These are phyloP conservation scores for Copsychus sechellarum DNA, from an alignment of 2,113 vertebrate genomes.

Conservation along the genomic window DNA sequence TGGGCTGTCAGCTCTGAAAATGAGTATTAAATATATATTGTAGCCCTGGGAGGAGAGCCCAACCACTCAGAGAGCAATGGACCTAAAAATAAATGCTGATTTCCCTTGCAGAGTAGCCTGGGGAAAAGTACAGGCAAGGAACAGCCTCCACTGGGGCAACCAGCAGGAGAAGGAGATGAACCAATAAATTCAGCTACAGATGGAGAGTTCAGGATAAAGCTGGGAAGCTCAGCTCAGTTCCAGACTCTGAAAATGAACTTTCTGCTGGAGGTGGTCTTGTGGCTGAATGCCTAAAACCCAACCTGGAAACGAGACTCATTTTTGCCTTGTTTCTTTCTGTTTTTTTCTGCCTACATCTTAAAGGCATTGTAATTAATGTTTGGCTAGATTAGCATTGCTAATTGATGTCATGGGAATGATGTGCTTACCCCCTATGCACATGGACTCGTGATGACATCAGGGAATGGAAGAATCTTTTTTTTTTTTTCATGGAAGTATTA, in stretches of 20 bases:
- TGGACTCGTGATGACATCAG: accelerated
- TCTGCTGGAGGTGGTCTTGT: background rate
- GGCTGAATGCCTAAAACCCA: background rate
- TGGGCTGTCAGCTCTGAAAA: slow-evolving; percentile 23
- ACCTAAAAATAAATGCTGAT: slow-evolving; percentile 46
- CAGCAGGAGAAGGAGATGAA: background rate
- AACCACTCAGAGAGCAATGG: background rate
- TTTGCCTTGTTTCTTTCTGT: background rate
- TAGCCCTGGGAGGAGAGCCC: slow-evolving; percentile 6
- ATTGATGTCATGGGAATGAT: background rate
- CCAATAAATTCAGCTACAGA: background rate
- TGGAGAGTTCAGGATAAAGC: background rate
- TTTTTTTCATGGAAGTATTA: too few species aligned
- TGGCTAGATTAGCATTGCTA: background rate
- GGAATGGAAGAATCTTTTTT: background rate
- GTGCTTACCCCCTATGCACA: accelerated
- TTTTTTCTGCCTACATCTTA: background rate
- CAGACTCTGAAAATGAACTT: background rate
- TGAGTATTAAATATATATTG: slow-evolving; percentile 30
- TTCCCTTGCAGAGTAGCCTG: slow-evolving; percentile 21
- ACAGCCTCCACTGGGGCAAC: background rate
- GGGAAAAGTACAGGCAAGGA: background rate
- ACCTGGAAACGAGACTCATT: background rate
- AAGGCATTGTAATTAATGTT: background rate
- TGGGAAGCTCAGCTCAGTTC: background rate